phyloP scores from a whole-genome alignment of 2,113 vertebrate genomes.

The Gnathonemus echidnorhynchus region DNA sequence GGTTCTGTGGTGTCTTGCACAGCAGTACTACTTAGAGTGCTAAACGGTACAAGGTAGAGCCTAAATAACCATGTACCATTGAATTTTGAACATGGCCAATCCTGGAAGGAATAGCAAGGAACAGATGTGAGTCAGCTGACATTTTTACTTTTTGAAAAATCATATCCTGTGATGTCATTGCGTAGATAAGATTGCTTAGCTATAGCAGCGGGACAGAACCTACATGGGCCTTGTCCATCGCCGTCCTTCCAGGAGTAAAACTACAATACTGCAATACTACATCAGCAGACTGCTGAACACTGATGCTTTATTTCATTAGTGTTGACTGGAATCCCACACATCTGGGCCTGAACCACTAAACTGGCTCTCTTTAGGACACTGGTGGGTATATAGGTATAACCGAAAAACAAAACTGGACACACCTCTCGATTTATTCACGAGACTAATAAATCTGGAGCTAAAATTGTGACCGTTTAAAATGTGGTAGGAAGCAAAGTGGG shows the following conservation, averaged over 20 bases:
- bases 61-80: not conserved
- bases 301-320: not conserved
- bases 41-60: not conserved
- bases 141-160: not conserved
- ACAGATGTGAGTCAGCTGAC: not conserved
- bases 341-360: not conserved
- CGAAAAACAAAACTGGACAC: not conserved
- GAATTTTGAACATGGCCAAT: not conserved
- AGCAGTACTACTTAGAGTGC: not conserved
- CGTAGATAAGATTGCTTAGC: not conserved
- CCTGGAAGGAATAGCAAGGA: not conserved
- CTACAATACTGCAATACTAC: not conserved
- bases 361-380: not conserved
- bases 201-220: not conserved
- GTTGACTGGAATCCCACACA: not conserved
- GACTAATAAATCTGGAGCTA: not conserved
- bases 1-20: not conserved
- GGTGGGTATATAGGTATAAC: not conserved
- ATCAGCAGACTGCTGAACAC: not conserved
- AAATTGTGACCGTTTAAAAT: not conserved
- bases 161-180: not conserved
- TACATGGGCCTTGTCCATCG: not conserved
- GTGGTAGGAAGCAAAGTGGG: slow-evolving; percentile 16
- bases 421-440: not conserved
- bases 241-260: not conserved